Evolutionary conservation across 2,888 invertebrate genomes (phyloP).

Genomic region (Pasiphila rectangulata): DNA sequence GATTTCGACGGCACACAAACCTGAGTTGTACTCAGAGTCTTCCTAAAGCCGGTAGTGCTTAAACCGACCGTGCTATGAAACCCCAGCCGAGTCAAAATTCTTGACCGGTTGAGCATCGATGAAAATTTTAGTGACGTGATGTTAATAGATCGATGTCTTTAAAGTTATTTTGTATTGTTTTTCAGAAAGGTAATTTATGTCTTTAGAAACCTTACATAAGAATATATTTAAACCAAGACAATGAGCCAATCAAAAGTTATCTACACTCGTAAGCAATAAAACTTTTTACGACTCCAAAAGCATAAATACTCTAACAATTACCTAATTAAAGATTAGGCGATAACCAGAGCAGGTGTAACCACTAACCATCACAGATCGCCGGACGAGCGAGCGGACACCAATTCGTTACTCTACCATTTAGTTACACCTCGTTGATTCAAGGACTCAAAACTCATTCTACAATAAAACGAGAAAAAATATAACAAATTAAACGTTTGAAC

Average conservation of each 20-base stretch:
- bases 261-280: constrained; percentile 14
- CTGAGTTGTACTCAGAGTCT: too few species aligned
- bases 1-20: too few species aligned
- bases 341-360: constrained; percentile 66
- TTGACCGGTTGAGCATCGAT: too few species aligned
- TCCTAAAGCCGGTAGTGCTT: too few species aligned
- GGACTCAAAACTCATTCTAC: constrained; percentile 73
- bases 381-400: constrained; percentile 65
- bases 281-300: constrained; percentile 26
- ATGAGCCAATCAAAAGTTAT: constrained; percentile 5
- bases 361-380: constrained; percentile 56
- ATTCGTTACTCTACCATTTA: constrained; percentile 77
- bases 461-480: constrained; percentile 65
- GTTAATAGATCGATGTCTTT: too few species aligned
- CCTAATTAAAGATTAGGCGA: constrained; percentile 67
- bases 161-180: too few species aligned
- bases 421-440: constrained; percentile 80
- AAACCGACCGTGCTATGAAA: too few species aligned
- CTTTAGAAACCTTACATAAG: background rate
- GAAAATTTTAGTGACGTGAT: too few species aligned
- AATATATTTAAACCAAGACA: constrained; percentile 11
- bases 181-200: background rate
- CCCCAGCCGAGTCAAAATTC: too few species aligned
- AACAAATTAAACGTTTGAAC: constrained; percentile 76
- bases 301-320: constrained; percentile 53